Evolutionary conservation across 1,140 invertebrate species (phyloP).

Genomic region (Trinorchestia longiramus): DNA sequence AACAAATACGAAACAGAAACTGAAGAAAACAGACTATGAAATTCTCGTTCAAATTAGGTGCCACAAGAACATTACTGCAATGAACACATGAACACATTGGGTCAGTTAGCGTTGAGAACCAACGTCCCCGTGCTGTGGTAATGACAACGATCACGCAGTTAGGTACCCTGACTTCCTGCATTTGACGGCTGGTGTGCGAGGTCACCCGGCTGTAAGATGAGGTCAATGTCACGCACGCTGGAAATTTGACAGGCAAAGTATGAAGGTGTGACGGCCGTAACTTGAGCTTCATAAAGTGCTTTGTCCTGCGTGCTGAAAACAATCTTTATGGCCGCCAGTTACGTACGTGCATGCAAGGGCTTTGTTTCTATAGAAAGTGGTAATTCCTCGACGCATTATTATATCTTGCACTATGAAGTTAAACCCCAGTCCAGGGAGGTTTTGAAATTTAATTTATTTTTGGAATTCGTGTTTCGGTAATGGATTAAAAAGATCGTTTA

Average conservation of each 20-base stretch:
- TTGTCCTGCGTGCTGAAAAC: not conserved
- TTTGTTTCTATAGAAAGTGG: not conserved
- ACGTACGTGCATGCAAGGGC: not conserved
- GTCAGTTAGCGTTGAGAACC: not conserved
- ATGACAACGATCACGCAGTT: not conserved
- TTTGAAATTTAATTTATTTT: not conserved
- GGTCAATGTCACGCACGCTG: not conserved
- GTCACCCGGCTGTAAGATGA: not conserved
- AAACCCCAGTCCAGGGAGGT: not conserved
- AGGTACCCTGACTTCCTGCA: not conserved
- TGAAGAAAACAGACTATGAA: not conserved
- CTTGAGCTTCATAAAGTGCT: not conserved
- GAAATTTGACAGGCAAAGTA: not conserved
- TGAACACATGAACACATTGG: not conserved
- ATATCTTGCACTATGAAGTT: not conserved
- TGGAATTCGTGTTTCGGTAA: too few species aligned
- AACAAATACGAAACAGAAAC: not conserved
- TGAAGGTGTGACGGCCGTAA: slow-evolving; percentile 5
- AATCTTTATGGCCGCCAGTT: not conserved
- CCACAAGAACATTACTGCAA: not conserved
- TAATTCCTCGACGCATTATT: not conserved
- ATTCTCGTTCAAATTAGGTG: not conserved
- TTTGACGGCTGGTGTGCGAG: not conserved
- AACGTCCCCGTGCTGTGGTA: not conserved
- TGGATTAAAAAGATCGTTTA: too few species aligned